phyloP scores from a whole-genome alignment of 2,797 vertebrate species.

The Myotis planiceps region DNA sequence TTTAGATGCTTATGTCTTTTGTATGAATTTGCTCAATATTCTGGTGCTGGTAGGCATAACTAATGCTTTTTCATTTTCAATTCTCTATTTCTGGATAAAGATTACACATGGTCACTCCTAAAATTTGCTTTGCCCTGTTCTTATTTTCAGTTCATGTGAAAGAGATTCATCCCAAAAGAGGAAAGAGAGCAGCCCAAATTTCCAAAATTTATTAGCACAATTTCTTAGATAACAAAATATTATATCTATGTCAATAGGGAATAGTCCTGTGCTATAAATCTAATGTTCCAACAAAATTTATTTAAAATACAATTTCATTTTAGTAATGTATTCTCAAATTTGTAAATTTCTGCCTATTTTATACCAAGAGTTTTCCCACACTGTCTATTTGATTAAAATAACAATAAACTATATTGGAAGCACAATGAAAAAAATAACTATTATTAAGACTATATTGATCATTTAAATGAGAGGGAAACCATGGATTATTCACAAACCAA shows the following conservation, averaged over 20 bases:
- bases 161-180: not conserved
- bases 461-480: not conserved
- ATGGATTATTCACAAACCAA: not conserved
- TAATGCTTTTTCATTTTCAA: not conserved
- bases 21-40: not conserved
- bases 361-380: not conserved
- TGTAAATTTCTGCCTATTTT: not conserved
- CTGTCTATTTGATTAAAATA: not conserved
- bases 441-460: not conserved
- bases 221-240: not conserved
- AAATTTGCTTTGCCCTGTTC: not conserved
- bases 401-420: not conserved
- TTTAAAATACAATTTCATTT: not conserved
- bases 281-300: not conserved
- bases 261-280: not conserved
- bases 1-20: not conserved
- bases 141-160: not conserved
- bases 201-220: not conserved
- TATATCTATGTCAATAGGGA: not conserved
- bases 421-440: not conserved
- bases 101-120: not conserved
- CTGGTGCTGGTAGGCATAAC: not conserved
- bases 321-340: not conserved
- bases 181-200: not conserved
- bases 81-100: not conserved